phyloP scores from a whole-genome alignment of 1,140 invertebrate genomes.

The Cherax destructor region DNA sequence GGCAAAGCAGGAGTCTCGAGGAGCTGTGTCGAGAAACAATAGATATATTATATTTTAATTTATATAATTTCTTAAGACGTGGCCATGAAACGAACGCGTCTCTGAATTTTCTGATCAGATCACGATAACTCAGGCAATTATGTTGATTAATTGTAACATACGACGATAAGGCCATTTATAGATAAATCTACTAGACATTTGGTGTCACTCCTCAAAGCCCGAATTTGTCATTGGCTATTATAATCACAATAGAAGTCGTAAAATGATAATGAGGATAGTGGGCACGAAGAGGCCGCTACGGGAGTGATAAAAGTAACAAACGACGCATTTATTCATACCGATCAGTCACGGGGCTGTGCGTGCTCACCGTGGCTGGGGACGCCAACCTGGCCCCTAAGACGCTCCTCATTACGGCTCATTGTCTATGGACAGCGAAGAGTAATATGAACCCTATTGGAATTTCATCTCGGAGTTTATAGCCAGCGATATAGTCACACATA shows the following conservation, averaged over 20 bases:
- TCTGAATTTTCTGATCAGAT: constrained; percentile 39
- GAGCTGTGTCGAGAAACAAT: too few species aligned
- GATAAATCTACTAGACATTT: constrained; percentile 48
- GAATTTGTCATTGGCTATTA: constrained; percentile 65
- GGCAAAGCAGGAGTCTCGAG: too few species aligned
- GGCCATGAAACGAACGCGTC: constrained; percentile 14
- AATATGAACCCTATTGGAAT: constrained; percentile 54
- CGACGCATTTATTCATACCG: constrained; percentile 54
- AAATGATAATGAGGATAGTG: constrained; percentile 50
- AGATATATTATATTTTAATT: too few species aligned
- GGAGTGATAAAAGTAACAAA: constrained; percentile 58
- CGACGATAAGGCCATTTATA: constrained; percentile 54
- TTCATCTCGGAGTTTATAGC: constrained; percentile 48
- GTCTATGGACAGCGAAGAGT: not conserved
- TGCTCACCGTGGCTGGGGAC: not conserved
- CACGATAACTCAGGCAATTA: constrained; percentile 60
- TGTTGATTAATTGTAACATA: constrained; percentile 62
- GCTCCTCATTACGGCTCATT: constrained; percentile 28
- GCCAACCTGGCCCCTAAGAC: not conserved
- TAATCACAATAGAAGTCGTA: constrained; percentile 60
- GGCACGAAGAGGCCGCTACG: not conserved
- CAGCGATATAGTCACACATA: constrained; percentile 37
- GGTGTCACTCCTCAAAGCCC: constrained; percentile 47
- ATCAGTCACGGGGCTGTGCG: constrained; percentile 50
- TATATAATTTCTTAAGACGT: not conserved